A percentile compares a stretch with the other conserved stretches of the same genome.
Evolutionary conservation across 1,140 invertebrate species (phyloP).

Genomic region (Nebria ingens): DNA sequence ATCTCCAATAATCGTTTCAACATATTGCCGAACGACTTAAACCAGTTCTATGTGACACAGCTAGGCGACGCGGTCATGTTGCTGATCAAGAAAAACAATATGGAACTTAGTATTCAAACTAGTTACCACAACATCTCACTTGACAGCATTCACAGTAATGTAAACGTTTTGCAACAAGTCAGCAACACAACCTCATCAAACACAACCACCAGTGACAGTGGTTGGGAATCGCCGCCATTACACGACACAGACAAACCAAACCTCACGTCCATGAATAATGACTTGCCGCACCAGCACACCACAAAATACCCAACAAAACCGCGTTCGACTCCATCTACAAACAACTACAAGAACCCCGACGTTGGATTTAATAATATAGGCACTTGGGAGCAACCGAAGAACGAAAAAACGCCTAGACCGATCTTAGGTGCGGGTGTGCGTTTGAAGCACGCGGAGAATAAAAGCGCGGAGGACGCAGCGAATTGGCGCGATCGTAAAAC

Average conservation of each 20-base stretch:
- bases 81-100: conserved; percentile 10
- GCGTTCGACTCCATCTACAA: no score
- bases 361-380: background rate
- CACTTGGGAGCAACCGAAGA: conserved; percentile 2
- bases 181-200: no score
- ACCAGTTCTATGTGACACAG: conserved; percentile 26
- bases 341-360: background rate
- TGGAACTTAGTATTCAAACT: conserved; percentile 11
- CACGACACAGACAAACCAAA: background rate
- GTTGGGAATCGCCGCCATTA: background rate
- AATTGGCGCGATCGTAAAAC: conserved; percentile 7
- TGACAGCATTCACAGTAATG: conserved; percentile 12
- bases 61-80: conserved; percentile 21
- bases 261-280: background rate
- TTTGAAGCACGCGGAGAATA: conserved; percentile 13
- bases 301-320: background rate
- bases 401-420: conserved; percentile 21
- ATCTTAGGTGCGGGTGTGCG: conserved; percentile 24
- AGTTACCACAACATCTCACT: conserved; percentile 11
- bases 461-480: background rate
- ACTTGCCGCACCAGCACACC: background rate
- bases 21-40: conserved; percentile 21
- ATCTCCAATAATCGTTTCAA: conserved; percentile 17
- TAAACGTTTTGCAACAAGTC: conserved; percentile 12
- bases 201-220: background rate